Evolutionary conservation across 1,140 invertebrate species (phyloP).

Genomic region (Chironomus striatipennis): DNA sequence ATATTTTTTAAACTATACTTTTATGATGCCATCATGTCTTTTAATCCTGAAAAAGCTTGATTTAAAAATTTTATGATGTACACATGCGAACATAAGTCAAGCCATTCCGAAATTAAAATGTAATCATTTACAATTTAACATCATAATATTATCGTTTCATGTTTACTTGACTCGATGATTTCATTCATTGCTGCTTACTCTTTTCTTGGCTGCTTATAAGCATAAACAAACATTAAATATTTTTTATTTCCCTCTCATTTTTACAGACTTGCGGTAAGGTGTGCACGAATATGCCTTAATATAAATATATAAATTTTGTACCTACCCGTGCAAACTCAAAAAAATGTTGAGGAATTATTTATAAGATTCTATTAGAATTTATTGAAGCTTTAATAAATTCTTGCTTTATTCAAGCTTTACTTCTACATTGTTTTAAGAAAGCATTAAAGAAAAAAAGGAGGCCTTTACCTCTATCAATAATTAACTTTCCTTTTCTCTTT

Average conservation of each 20-base stretch:
- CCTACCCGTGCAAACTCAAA: constrained; percentile 1
- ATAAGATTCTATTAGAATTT: constrained; percentile 15
- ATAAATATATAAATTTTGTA: not conserved
- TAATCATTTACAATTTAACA: constrained; percentile 19
- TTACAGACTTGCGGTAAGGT: not conserved
- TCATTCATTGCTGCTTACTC: not conserved
- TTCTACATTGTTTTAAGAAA: not conserved
- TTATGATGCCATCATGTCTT: not conserved
- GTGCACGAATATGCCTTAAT: constrained; percentile 12
- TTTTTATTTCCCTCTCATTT: not conserved
- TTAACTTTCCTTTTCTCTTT: constrained; percentile 7
- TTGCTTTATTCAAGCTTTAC: not conserved
- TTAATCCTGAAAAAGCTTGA: not conserved
- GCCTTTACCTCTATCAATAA: not conserved
- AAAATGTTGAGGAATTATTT: constrained; percentile 3
- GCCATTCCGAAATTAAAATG: constrained; percentile 19
- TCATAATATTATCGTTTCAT: not conserved
- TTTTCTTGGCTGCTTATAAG: not conserved
- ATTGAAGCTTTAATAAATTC: constrained; percentile 14
- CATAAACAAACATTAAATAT: constrained; percentile 1
- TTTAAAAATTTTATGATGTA: not conserved
- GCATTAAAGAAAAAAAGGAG: not conserved
- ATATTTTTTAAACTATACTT: not conserved
- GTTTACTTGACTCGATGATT: not conserved
- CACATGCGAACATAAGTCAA: not conserved